Percentiles rank a stretch among this genome's conserved stretches.
Conservation (phyloP, 2,113 vertebrate genomes). For the Gopherus flavomarginatus region DNA sequence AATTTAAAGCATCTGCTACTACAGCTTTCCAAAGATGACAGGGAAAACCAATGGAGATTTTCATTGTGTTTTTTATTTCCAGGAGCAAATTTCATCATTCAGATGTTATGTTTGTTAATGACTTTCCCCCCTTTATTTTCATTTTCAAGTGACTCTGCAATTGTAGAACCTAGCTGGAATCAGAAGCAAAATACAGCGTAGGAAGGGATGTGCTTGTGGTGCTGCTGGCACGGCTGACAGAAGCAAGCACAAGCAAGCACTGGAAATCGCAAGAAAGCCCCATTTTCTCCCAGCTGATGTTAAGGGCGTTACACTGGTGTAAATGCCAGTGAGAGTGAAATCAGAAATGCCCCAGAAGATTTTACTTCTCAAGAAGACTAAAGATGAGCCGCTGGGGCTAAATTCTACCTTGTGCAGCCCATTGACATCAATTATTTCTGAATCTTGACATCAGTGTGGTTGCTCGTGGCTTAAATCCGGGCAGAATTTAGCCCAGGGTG, state of each 20-base stretch:
- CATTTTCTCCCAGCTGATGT: not conserved
- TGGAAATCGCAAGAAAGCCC: conserved; percentile 26
- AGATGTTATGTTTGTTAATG: not conserved
- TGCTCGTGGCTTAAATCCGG: not conserved
- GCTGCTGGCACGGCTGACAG: not conserved
- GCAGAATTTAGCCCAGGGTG: not conserved
- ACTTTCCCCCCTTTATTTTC: not conserved
- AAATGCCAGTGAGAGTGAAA: not conserved
- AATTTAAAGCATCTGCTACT: conserved; percentile 72
- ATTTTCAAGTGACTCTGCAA: not conserved
- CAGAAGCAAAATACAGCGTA: not conserved
- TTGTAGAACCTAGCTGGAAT: not conserved
- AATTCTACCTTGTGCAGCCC: not conserved
- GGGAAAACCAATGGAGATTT: conserved; percentile 47
- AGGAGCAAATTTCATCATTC: conserved; percentile 3
- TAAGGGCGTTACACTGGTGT: not conserved
- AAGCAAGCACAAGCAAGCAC: conserved; percentile 27
- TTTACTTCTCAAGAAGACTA: conserved; percentile 18
- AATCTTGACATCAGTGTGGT: not conserved
- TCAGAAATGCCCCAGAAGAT: not conserved
- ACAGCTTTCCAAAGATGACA: conserved; percentile 15
- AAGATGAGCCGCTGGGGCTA: not conserved
- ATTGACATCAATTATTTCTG: not conserved
- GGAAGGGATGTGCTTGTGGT: not conserved
- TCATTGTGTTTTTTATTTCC: conserved; percentile 40